Evolutionary conservation across 2,113 vertebrate genomes (phyloP).

Genomic region (Labrus mixtus): DNA sequence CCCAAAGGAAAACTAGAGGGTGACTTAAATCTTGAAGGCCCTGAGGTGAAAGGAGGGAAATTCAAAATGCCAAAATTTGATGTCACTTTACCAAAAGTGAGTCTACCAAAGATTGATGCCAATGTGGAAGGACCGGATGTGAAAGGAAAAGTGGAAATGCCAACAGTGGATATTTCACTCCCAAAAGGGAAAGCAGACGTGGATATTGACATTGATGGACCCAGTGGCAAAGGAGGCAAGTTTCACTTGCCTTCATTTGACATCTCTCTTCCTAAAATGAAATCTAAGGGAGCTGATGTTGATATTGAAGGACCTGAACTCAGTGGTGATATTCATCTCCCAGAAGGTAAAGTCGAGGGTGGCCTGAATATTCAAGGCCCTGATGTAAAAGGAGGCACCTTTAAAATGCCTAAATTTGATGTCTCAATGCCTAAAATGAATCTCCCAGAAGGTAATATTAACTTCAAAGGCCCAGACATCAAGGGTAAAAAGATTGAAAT

Average conservation of each 20-base stretch:
- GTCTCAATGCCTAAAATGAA: slow-evolving; percentile 69
- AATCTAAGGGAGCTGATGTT: slow-evolving; percentile 26
- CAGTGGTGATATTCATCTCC: slow-evolving; percentile 64
- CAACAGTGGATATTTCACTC: slow-evolving; percentile 53
- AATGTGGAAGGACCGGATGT: slow-evolving; percentile 35
- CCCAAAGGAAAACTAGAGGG: slow-evolving; percentile 62
- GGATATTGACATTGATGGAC: slow-evolving; percentile 10
- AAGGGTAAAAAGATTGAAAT: slow-evolving; percentile 56
- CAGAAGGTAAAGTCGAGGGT: slow-evolving; percentile 58
- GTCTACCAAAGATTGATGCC: slow-evolving; percentile 20
- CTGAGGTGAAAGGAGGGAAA: slow-evolving; percentile 40
- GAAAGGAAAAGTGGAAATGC: slow-evolving; percentile 4
- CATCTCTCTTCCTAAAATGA: slow-evolving; percentile 66
- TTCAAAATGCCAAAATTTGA: slow-evolving; percentile 56
- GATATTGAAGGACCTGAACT: slow-evolving; percentile 30
- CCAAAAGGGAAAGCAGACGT: slow-evolving; percentile 38
- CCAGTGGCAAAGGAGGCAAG: slow-evolving; percentile 43
- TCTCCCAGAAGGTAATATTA: slow-evolving; percentile 15
- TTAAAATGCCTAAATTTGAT: slow-evolving; percentile 61
- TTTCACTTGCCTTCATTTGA: background rate
- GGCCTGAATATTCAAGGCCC: slow-evolving; percentile 42
- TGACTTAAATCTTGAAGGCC: slow-evolving; percentile 31
- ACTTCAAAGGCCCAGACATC: slow-evolving; percentile 27
- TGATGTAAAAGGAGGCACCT: slow-evolving; percentile 49
- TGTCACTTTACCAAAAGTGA: slow-evolving; percentile 43